Evolutionary conservation across 1,140 invertebrate species (phyloP), one percentile per base, ranked within the genome.

Genomic region (Acromyrmex charruanus): DNA sequence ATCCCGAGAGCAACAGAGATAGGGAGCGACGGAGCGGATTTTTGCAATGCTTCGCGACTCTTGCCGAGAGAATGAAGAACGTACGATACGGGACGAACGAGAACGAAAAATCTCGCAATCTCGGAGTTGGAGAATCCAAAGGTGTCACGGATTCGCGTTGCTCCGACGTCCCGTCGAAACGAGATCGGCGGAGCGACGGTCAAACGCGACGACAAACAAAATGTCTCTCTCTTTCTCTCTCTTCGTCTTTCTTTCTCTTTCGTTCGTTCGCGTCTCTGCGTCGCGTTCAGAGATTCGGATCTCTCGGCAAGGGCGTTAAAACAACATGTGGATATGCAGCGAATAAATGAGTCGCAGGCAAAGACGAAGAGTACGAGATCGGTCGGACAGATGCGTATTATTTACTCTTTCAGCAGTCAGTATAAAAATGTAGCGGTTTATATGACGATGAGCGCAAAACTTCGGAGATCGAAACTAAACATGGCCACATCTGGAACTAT

Each of bases 401-500:
- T 66, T 92, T 92, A 92, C 89, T 89, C 85, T 93, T 7, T 90
- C 89, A 88, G 91, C 87, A 91, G 89, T 75, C 92, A 75, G 49
- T 89, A 89, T 89, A 91, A 91, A 92, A 91, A 88, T 92, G 88
- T 89, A 88, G 88, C 90, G 89, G 86, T 91, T 55, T 81, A 92
- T 94, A 92, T 94, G 89, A 93, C 92, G 92, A 91, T 93, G 87
- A 94, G 93, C 93, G 93, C 39, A 93, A 91, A 95, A 95, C 94
- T 95, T 95, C 92, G 94, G 93, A 94, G 91, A 93, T 95, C 92
- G 66, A 93, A 94, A 95, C 94, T 95, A 94, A 95, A 95, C 94
- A 95, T 95, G 93, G 94, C 94, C 95, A 95, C 95, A 95, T 94
- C 95, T 95, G 95, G 93, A 95, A 95, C 94, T 95, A 92, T 95